Base-by-base conservation (phyloP, 2,797 vertebrate genomes). In the Sciaenops ocellatus region DNA sequence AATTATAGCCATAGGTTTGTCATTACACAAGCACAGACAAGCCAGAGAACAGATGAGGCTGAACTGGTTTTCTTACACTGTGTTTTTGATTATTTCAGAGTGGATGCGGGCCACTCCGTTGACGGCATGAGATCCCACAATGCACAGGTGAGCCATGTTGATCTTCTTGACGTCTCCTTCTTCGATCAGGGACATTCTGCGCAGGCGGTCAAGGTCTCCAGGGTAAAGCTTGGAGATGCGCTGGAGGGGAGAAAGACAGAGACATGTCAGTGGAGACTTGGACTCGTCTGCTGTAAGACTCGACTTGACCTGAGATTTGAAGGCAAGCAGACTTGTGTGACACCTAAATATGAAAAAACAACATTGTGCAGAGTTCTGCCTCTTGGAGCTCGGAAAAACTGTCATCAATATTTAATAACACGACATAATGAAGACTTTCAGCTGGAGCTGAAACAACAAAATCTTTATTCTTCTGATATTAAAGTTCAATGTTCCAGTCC, bases 81-180 rank as follows among this genome's bases (percentile, higher is more conserved):
- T 97, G 80, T 93, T 87, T 89, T 96, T 98, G 91, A 99, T 96
- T 92, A 99, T 98, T 24, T 99, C 96, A 0, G 97, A 99, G 93
- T 99, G 97, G 89, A 99, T 98, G 26, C 95, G 96, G 7, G 98
- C 98, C 61, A 99, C 98, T 1, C 98, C 98, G 0, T 99, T 99
- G 84, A 99, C 96, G 0, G 96, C 97, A 1, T 99, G 98, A 0
- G 98, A 94, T 0, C 98, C 97, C 3, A 97, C 97, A 0, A 99
- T 97, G 91, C 97, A 98, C 70, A 99, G 92, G 62, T 99, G 98
- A 0, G 98, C 98, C 98, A 99, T 98, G 92, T 99, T 99, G 93
- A 99, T 96, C 41, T 96, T 96, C 91, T 98, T 99, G n/a, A 90
- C 80, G 0, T 89, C 90, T 0, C 96, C 96, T 77, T 99, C 98